Evolutionary conservation across 2,113 vertebrate species (phyloP).

Genomic region (Hirundichthys speculiger): DNA sequence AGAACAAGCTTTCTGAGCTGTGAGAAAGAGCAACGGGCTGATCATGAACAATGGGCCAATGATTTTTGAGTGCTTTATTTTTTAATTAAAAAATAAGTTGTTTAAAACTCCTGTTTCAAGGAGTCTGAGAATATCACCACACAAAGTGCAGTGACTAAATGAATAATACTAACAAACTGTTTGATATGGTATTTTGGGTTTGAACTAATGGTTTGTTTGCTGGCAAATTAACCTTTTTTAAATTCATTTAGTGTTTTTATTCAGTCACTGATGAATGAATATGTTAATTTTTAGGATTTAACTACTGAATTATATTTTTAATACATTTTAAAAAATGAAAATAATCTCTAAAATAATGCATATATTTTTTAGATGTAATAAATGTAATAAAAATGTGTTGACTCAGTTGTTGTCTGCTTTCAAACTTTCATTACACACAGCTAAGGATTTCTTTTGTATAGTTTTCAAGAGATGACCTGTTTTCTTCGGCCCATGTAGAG

Average conservation of each 20-base stretch:
- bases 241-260: constrained; percentile 10
- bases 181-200: constrained; percentile 15
- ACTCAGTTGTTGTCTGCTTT: too few relatives aligned
- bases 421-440: too few relatives aligned
- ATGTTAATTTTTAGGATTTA: constrained; percentile 33
- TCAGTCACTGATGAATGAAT: constrained; percentile 19
- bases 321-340: too few relatives aligned
- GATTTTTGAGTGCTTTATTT: background rate
- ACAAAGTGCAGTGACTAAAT: background rate
- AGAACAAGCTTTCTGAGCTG: background rate
- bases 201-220: constrained; percentile 68
- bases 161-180: constrained; percentile 19
- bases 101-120: constrained; percentile 39
- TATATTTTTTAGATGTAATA: too few relatives aligned
- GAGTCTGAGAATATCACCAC: constrained; percentile 11
- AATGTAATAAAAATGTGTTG: too few relatives aligned
- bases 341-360: too few relatives aligned
- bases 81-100: constrained; percentile 8
- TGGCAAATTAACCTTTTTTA: constrained; percentile 67
- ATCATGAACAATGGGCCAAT: background rate
- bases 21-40: background rate
- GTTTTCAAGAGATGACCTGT: too few relatives aligned
- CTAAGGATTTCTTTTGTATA: too few relatives aligned
- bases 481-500: too few relatives aligned
- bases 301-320: constrained; percentile 8